Evolutionary conservation across 2,113 vertebrate genomes (phyloP), one percentile per base, ranked within the genome.

Genomic region (Rhinolophus sinicus): DNA sequence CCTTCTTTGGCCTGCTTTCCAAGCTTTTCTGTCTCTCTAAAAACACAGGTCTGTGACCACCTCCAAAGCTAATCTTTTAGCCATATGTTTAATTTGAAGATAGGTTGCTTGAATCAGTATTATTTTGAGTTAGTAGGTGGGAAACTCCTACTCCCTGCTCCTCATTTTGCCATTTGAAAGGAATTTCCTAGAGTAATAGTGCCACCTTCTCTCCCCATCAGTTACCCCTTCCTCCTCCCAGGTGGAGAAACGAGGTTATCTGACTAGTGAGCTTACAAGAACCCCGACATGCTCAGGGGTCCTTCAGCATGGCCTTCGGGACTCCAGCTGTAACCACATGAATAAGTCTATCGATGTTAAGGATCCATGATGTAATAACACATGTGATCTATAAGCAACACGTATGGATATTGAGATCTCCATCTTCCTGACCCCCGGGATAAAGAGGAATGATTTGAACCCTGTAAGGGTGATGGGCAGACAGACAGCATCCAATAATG

Each of bases 11-110:
- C 62, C 62, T 77, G 78, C 76, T 91, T 90, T 54, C 60, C 75
- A 76, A 67, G 38, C 21, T 86, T 76, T 88, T 83, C 64, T 95
- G 30, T 76, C 47, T 86, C 76, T 93, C 81, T 85, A 95, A 92
- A 95, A 94, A 90, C 9, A 78, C 6, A 94, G n/a, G 50, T 88
- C 67, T 87, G 72, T 88, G 35, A 50, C 4, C 24, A 87, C 44
- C 13, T 40, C 73, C 52, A 92, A 92, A 87, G 65, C 24, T 70
- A 54, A 92, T 64, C 50, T 81, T 90, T 92, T 56, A 94, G 76
- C 21, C 35, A 28, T 65, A 90, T 21, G 40, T 67, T 76, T 81
- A 50, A 22, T 67, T 67, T 85, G 35, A 77, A 92, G 26, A 60
- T 1, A 62, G 67, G 72, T 47, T 90, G 33, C 38, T 75, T 52